Percentiles rank a stretch among this genome's conserved stretches.
Evolutionary conservation across 2,888 invertebrate genomes (phyloP).

Genomic region (Parasteatoda lunata): DNA sequence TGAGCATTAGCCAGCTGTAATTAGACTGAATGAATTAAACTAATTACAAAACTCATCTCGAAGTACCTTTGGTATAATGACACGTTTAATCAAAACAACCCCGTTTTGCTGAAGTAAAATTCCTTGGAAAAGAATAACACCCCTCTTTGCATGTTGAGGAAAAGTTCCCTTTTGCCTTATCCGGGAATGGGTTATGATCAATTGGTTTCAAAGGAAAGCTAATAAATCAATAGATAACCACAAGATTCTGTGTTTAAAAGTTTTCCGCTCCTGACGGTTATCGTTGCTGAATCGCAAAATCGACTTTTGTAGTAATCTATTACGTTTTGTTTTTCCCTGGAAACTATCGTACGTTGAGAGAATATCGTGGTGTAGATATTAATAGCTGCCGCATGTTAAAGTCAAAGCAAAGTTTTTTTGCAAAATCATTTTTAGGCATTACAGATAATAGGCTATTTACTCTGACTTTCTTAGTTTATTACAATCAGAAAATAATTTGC

Average conservation of each 20-base stretch:
- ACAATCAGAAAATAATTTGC: too few species aligned
- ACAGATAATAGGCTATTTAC: too few species aligned
- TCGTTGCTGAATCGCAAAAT: too few species aligned
- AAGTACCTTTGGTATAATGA: slow-evolving; percentile 50
- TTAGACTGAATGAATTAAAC: slow-evolving; percentile 55
- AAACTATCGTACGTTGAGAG: too few species aligned
- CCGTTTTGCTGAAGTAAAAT: slow-evolving; percentile 21
- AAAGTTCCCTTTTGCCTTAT: background rate
- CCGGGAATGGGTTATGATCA: background rate
- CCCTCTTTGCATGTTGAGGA: background rate
- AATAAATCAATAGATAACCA: slow-evolving; percentile 34
- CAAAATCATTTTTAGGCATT: too few species aligned
- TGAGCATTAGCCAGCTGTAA: slow-evolving; percentile 12
- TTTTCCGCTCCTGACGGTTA: background rate
- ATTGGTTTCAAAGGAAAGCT: background rate
- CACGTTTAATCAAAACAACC: slow-evolving; percentile 58
- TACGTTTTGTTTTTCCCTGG: too few species aligned
- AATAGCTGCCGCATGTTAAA: too few species aligned
- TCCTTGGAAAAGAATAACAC: background rate
- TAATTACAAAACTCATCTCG: slow-evolving; percentile 59
- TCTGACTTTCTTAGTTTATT: too few species aligned
- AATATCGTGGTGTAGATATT: too few species aligned
- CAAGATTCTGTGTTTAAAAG: background rate
- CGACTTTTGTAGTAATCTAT: too few species aligned
- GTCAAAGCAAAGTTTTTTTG: too few species aligned